Conservation (phyloP, 2,797 vertebrate genomes). For the Morus bassanus region DNA sequence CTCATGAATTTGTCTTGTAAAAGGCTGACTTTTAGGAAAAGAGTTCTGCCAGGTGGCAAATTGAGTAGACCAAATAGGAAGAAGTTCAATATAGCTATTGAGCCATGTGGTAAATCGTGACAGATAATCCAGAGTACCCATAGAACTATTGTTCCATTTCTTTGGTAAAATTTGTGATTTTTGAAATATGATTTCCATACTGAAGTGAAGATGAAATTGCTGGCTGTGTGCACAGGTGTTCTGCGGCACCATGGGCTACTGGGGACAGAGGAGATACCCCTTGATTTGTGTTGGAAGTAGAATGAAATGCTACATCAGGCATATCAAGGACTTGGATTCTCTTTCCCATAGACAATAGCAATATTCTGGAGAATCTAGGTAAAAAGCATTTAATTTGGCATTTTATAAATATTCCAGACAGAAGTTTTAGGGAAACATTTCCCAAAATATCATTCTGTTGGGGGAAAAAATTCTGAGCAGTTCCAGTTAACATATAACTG, state of each 20-base stretch:
- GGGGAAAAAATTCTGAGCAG: not conserved
- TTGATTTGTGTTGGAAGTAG: not conserved
- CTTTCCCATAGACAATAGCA: not conserved
- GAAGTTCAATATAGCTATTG: not conserved
- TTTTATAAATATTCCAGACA: not conserved
- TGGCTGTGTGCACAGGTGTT: not conserved
- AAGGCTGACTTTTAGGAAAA: not conserved
- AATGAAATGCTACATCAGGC: not conserved
- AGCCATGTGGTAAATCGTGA: not conserved
- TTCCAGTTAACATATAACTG: not conserved
- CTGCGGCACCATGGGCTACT: not conserved
- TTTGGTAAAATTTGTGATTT: not conserved
- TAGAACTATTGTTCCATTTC: not conserved
- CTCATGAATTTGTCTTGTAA: not conserved
- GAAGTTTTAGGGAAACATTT: not conserved
- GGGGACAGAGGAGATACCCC: not conserved
- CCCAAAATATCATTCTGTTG: not conserved
- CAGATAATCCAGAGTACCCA: not conserved
- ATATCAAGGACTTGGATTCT: not conserved
- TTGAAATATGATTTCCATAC: not conserved
- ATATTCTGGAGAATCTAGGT: not conserved
- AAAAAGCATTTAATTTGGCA: not conserved
- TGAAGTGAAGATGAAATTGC: not conserved
- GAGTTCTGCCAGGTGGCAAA: not conserved
- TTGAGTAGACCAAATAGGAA: not conserved